Percentiles rank a stretch among this genome's conserved stretches.
These are phyloP conservation scores for Oryzias melastigma DNA, from an alignment of 2,113 vertebrate genomes.

Conservation along the genomic window DNA sequence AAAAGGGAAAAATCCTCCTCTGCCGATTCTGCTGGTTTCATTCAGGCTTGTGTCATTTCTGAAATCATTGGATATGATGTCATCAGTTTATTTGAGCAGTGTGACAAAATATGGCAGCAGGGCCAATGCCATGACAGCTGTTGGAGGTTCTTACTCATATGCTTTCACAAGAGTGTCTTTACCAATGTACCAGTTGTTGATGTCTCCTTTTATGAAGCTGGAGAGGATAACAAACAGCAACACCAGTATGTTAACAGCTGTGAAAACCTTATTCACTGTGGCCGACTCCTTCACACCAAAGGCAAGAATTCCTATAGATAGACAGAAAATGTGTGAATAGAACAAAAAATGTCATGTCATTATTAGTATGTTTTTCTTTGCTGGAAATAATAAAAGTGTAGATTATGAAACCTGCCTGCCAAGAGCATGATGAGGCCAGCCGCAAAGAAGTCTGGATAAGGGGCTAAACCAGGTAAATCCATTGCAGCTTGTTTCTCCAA, in stretches of 20 bases:
- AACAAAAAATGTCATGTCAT: neutral
- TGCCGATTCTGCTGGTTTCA: slow-evolving; percentile 66
- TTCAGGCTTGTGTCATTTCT: slow-evolving; percentile 74
- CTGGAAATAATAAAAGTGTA: neutral
- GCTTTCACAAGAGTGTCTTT: slow-evolving; percentile 57
- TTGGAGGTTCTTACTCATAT: slow-evolving; percentile 30
- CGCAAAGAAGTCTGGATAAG: slow-evolving; percentile 84
- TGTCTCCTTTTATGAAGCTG: slow-evolving; percentile 81
- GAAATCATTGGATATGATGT: slow-evolving; percentile 1
- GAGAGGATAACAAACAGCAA: slow-evolving; percentile 81
- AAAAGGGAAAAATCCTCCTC: slow-evolving; percentile 80
- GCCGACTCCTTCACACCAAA: slow-evolving; percentile 87
- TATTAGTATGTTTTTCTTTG: neutral
- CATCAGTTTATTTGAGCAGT: slow-evolving; percentile 1
- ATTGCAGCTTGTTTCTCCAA: slow-evolving; percentile 65
- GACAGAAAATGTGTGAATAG: neutral
- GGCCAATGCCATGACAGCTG: neutral
- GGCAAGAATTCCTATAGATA: slow-evolving; percentile 79
- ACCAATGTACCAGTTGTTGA: slow-evolving; percentile 79
- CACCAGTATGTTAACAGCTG: slow-evolving; percentile 78
- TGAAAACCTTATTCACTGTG: slow-evolving; percentile 83
- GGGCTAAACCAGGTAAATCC: slow-evolving; percentile 79
- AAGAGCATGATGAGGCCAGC: slow-evolving; percentile 81
- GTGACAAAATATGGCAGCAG: neutral
- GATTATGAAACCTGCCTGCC: slow-evolving; percentile 67